Conservation (phyloP, 2,797 vertebrate species). For the Onychomys torridus region DNA sequence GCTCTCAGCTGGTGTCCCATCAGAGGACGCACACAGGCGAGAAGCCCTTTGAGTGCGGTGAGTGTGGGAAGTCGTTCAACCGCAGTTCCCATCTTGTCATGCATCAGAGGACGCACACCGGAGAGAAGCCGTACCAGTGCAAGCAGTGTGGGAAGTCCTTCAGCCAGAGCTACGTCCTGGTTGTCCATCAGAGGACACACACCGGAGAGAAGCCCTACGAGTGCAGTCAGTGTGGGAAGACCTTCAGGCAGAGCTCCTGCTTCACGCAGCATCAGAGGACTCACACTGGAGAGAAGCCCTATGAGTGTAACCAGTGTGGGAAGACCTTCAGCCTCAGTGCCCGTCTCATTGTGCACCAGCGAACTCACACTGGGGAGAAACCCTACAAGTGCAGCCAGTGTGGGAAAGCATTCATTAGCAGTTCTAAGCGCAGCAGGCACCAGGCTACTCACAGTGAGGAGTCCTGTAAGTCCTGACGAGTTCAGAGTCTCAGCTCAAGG, state of each 20-base stretch:
- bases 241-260: conserved; percentile 81
- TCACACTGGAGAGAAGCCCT: conserved; percentile 83
- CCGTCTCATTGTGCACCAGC: conserved; percentile 81
- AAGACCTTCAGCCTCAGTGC: conserved; percentile 82
- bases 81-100: conserved; percentile 80
- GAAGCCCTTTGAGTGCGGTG: conserved; percentile 73
- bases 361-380: conserved; percentile 84
- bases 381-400: conserved; percentile 79
- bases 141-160: conserved; percentile 81
- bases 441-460: conserved; percentile 78
- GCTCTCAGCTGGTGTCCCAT: conserved; percentile 79
- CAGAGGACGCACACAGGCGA: conserved; percentile 78
- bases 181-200: conserved; percentile 81
- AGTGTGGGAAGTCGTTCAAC: conserved; percentile 81
- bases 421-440: conserved; percentile 80
- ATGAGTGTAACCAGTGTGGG: conserved; percentile 78
- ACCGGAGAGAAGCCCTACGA: conserved; percentile 82
- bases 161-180: conserved; percentile 80
- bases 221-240: conserved; percentile 79
- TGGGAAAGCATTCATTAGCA: conserved; percentile 81
- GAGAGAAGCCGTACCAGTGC: conserved; percentile 81
- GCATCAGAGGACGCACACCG: conserved; percentile 82
- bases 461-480: conserved; percentile 60
- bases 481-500: background rate
- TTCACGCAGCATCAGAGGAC: conserved; percentile 82